Base-by-base conservation (phyloP, 2,113 vertebrate species). In the Actenoides lindsayi region DNA sequence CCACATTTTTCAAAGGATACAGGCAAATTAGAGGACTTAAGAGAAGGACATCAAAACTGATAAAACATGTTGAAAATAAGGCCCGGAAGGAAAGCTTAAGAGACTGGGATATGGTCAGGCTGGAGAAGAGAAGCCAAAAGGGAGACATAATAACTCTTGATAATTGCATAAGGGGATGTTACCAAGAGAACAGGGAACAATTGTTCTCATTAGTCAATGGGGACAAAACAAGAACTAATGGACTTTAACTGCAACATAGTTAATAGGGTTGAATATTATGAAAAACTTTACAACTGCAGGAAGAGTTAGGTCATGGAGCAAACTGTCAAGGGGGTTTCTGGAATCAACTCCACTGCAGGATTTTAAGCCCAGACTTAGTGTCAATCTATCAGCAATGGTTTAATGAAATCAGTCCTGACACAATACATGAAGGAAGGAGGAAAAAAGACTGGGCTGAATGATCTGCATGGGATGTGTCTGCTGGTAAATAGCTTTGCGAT, bases 31-130 rank as follows among this genome's bases (percentile, higher is more conserved):
- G 86, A 54, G 41, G 50, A 75, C 69, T 89, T 97, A 93, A 96
- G 62, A 94, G 79, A 86, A 95, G 62, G 94, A 75, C 31, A 89
- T 78, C 37, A 63, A 71, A 96, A 91, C 91, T 96, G 28, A 95
- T 84, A 93, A 96, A 96, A 96, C 42, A 23, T 91, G 83, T 96
- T 84, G 77, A 95, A 97, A 97, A 97, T 87, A 95, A 95, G 92
- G 73, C 92, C 92, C 42, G 79, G 3, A 89, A 97, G 97, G 60
- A 94, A 97, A 95, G 56, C 79, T 96, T 93, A 86, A 93, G 95
- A 88, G 88, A 93, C 83, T 83, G 69, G 80, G 91, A 91, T 96
- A 89, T 54, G 78, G 84, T 93, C 85, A 96, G 51, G 44, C 83
- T 84, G 63, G 28, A 96, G 86, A 93, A 96, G 74, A 96, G 90